Evolutionary conservation across 2,888 invertebrate genomes (phyloP).

Genomic region (Himalopsyche tibetana): DNA sequence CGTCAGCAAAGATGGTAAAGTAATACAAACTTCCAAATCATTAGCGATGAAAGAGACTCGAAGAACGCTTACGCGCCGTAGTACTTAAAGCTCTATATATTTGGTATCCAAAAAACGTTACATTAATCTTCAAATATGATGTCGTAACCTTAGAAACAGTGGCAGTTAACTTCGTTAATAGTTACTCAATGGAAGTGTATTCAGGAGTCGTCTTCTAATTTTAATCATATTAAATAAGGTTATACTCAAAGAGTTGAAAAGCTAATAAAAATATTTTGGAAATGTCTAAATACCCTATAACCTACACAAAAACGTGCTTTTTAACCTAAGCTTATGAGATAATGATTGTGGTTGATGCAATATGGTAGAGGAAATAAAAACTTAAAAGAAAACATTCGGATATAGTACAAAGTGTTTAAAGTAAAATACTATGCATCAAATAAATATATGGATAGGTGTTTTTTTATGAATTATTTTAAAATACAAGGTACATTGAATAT

Average conservation of each 20-base stretch:
- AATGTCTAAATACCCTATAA: constrained; percentile 5
- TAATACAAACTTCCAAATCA: too few species aligned
- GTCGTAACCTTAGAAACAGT: too few species aligned
- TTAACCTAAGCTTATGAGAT: not conserved
- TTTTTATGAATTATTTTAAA: constrained; percentile 2
- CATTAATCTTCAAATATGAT: too few species aligned
- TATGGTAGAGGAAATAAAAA: not conserved
- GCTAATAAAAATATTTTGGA: not conserved
- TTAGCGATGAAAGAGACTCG: too few species aligned
- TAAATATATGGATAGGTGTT: not conserved
- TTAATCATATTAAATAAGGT: too few species aligned
- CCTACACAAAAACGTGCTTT: constrained; percentile 17
- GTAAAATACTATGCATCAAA: not conserved
- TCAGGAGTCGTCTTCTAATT: too few species aligned
- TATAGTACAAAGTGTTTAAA: not conserved
- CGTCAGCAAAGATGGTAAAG: too few species aligned
- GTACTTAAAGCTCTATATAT: too few species aligned
- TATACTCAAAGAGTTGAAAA: not conserved
- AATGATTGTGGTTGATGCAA: constrained; percentile 31
- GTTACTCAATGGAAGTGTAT: too few species aligned
- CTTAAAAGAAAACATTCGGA: not conserved
- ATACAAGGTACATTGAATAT: constrained; percentile 34
- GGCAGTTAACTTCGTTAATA: too few species aligned
- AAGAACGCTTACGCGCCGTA: too few species aligned
- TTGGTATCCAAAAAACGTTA: too few species aligned